Evolutionary conservation across 64 coral and sea anemone genomes (phyloP), one percentile per base, ranked within the genome.

Genomic region (Stichodactyla helianthus): DNA sequence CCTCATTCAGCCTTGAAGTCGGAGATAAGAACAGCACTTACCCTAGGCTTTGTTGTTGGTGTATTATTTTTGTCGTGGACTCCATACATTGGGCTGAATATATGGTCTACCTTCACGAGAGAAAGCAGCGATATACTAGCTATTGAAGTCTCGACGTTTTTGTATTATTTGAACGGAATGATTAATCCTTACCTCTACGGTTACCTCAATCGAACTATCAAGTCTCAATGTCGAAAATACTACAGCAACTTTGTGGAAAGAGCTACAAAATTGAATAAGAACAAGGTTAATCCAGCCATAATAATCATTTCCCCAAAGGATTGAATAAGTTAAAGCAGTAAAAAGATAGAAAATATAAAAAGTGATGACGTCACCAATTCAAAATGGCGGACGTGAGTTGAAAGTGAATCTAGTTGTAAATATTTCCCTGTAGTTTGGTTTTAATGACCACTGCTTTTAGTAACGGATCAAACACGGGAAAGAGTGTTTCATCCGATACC

Each of bases 111-210:
- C 22, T 83, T 88, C 71, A 78, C 87, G 22, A 19, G 59, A 31
- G 6, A 59, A 23, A 4, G 85, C 5, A 56, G 22, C 16, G 56
- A 91, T 9, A 68, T 90, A 0, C 28, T 80, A 18, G n/a, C 85
- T 14, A 52, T 87, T 6, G 78, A 88, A n/a, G 53, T 96, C 0
- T 83, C 91, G 13, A 92, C 93, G 1, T 88, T 83, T 19, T n/a
- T 95, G 44, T 95, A 95, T 67, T 95, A 95, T 27, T 14, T 86
- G 50, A 92, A 85, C 28, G 87, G 86, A 57, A 86, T 95, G 31
- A 83, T 95, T 10, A 95, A 95, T 50, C 93, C 93, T 14, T 95
- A 95, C 84, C 31, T 95, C 22, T 95, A 95, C 79, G 93, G 93
- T 5, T 95, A 95, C 63, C 71, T 95, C 77, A 95, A 95, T 83